A percentile compares a stretch with the other conserved stretches of the same genome.
phyloP scores from a whole-genome alignment of 2,797 vertebrate genomes.

The Telmatherina bonti region DNA sequence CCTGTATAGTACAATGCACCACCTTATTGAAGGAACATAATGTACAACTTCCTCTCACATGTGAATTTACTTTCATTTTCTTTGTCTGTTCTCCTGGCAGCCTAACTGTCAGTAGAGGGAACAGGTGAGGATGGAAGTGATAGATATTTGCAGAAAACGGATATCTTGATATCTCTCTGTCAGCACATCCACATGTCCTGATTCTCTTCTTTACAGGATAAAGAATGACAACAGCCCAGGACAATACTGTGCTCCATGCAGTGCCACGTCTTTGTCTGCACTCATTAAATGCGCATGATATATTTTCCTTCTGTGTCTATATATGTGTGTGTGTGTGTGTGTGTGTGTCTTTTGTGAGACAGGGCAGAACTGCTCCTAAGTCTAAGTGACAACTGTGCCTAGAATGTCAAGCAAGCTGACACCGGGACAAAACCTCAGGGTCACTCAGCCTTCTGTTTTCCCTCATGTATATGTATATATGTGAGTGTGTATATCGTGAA shows the following conservation, averaged over 20 bases:
- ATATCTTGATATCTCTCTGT: neutral
- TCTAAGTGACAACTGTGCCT: constrained; percentile 65
- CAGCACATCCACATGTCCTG: neutral
- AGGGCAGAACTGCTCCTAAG: constrained; percentile 47
- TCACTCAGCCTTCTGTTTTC: constrained; percentile 67
- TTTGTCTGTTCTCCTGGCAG: neutral
- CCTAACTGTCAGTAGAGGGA: neutral
- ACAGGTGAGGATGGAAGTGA: neutral
- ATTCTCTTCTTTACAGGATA: neutral
- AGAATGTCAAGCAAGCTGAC: constrained; percentile 70
- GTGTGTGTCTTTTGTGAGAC: constrained; percentile 24
- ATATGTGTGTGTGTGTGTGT: constrained; percentile 14
- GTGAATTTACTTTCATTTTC: neutral
- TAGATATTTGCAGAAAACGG: neutral
- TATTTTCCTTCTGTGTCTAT: constrained; percentile 1
- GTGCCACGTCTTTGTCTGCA: constrained; percentile 2
- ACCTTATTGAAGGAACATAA: neutral
- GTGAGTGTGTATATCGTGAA: neutral
- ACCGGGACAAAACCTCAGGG: constrained; percentile 65
- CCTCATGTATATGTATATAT: constrained; percentile 49
- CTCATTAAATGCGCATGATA: constrained; percentile 3
- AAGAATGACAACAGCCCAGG: neutral
- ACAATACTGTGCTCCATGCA: neutral
- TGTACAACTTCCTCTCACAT: neutral
- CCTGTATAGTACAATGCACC: neutral